Conservation (phyloP, 1,140 invertebrate species). For the Vanessa atalanta region DNA sequence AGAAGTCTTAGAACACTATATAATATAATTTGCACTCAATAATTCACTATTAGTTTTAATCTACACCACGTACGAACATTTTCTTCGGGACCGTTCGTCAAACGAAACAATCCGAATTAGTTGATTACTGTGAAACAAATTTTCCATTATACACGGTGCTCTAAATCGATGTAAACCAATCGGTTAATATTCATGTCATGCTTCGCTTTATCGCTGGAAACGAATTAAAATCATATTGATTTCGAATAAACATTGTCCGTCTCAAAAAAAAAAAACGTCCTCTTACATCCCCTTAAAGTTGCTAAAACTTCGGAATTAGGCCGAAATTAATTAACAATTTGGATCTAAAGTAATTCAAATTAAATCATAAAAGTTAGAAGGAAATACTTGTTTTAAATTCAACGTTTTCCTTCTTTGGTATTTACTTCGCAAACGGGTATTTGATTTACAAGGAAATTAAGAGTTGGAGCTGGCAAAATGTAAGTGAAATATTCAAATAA, state of each 20-base stretch:
- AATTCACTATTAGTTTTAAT: conserved; percentile 47
- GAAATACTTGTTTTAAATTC: conserved; percentile 40
- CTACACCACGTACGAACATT: conserved; percentile 73
- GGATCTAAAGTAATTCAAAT: conserved; percentile 35
- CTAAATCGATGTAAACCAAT: conserved; percentile 46
- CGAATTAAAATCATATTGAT: conserved; percentile 40
- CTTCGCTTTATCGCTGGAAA: conserved; percentile 48
- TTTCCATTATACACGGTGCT: conserved; percentile 46
- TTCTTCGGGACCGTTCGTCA: conserved; percentile 48
- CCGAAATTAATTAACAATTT: conserved; percentile 32
- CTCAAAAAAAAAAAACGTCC: conserved; percentile 1
- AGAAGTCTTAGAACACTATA: conserved; percentile 46
- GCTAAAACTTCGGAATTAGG: conserved; percentile 27
- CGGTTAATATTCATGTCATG: conserved; percentile 39
- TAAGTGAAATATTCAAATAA: neutral
- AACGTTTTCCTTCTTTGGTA: conserved; percentile 37
- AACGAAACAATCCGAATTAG: conserved; percentile 44
- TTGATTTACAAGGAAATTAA: conserved; percentile 16
- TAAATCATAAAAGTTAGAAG: conserved; percentile 22
- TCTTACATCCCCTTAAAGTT: conserved; percentile 25
- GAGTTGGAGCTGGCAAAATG: neutral
- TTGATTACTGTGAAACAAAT: conserved; percentile 49
- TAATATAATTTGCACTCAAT: conserved; percentile 33
- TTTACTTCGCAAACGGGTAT: conserved; percentile 22
- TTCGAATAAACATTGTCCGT: conserved; percentile 14